Conservation (phyloP, 92 coral and sea anemone species). For the Pocillopora grandis region DNA sequence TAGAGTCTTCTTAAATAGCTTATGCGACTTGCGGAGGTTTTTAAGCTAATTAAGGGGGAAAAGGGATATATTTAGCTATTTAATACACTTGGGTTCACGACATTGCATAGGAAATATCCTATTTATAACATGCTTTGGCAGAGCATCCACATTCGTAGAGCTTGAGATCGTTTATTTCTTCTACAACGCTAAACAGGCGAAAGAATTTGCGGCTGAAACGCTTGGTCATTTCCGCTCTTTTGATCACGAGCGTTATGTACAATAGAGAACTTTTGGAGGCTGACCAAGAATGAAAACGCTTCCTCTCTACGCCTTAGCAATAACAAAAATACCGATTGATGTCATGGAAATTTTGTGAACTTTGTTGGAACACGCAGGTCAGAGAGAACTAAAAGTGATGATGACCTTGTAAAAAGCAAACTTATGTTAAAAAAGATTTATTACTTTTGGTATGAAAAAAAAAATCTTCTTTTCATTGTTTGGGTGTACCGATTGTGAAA, state of each 20-base stretch:
- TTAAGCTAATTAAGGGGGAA: too few species aligned
- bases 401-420: too few species aligned
- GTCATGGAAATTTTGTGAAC: too few species aligned
- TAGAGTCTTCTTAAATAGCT: not conserved
- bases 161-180: not conserved
- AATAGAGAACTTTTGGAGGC: slow-evolving; percentile 2
- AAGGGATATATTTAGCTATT: too few species aligned
- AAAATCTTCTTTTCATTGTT: not conserved
- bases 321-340: too few species aligned
- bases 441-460: too few species aligned
- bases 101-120: too few species aligned
- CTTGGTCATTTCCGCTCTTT: slow-evolving; percentile 4
- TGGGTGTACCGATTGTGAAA: slow-evolving; percentile 13
- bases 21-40: not conserved
- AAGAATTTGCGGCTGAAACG: not conserved
- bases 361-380: too few species aligned
- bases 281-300: not conserved
- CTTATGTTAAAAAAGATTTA: too few species aligned
- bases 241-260: slow-evolving; percentile 18
- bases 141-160: not conserved
- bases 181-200: not conserved
- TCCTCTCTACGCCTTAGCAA: not conserved
- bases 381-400: too few species aligned
- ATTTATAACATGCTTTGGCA: too few species aligned
- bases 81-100: too few species aligned